phyloP scores from a whole-genome alignment of 2,888 invertebrate genomes.

The Argyresthia albistria region DNA sequence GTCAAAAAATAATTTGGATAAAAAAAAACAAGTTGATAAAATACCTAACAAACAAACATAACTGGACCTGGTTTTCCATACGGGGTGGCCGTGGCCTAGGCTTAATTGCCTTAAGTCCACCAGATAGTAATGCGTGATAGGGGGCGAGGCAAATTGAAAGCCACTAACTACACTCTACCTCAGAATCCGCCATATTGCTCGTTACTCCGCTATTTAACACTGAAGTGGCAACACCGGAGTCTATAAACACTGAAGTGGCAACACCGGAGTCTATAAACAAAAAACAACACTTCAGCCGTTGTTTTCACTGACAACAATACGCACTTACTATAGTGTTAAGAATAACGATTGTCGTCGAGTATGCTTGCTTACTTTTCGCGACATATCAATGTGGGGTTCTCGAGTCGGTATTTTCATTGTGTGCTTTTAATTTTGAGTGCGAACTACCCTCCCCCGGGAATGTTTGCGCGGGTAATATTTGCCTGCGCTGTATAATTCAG shows the following conservation, averaged over 20 bases:
- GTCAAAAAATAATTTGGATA: too few relatives aligned
- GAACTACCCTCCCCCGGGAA: slow-evolving; percentile 73
- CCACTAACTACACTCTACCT: background rate
- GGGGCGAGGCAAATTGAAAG: too few relatives aligned
- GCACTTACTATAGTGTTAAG: slow-evolving; percentile 54
- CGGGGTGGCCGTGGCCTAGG: too few relatives aligned
- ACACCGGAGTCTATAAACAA: slow-evolving; percentile 68
- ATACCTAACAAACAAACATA: too few relatives aligned
- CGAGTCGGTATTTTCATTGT: slow-evolving; percentile 74
- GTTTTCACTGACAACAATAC: slow-evolving; percentile 70
- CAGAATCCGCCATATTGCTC: slow-evolving; percentile 37
- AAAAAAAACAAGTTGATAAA: too few relatives aligned
- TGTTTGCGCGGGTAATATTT: slow-evolving; percentile 76
- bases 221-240: slow-evolving; percentile 31
- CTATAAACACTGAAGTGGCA: slow-evolving; percentile 69
- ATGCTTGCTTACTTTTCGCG: slow-evolving; percentile 67
- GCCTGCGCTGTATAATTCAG: slow-evolving; percentile 76
- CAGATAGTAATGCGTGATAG: too few relatives aligned
- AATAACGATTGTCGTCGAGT: slow-evolving; percentile 41
- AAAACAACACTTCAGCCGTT: slow-evolving; percentile 67
- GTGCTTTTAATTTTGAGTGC: slow-evolving; percentile 77
- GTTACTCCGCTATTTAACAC: slow-evolving; percentile 17
- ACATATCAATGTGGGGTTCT: slow-evolving; percentile 59
- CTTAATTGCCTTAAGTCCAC: too few relatives aligned
- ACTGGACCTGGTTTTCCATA: too few relatives aligned